Evolutionary conservation across 2,113 vertebrate genomes (phyloP).

Genomic region (Bubo scandiacus): DNA sequence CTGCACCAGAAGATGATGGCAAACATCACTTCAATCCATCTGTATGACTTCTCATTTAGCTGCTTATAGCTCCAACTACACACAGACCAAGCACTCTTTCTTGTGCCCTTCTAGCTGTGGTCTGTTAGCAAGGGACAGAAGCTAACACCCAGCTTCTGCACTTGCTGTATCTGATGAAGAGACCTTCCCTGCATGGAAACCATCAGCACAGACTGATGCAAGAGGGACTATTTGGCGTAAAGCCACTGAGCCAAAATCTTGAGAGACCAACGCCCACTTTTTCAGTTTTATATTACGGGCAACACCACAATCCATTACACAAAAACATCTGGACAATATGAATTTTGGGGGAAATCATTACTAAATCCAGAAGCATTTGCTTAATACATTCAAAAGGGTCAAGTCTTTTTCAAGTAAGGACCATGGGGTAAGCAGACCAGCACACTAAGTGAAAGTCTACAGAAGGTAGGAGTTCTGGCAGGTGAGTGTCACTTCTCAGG

Average conservation of each 20-base stretch:
- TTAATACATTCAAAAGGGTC: background rate
- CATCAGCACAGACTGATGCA: background rate
- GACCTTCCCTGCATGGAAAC: background rate
- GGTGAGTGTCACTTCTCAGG: background rate
- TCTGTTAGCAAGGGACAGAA: background rate
- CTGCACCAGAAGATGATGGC: background rate
- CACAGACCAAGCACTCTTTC: background rate
- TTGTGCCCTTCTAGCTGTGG: background rate
- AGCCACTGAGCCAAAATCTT: background rate
- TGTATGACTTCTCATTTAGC: background rate
- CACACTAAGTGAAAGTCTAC: background rate
- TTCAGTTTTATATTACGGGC: background rate
- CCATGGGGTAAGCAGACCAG: background rate
- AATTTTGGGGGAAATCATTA: background rate
- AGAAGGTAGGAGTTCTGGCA: background rate
- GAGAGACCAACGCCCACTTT: background rate
- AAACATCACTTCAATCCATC: background rate
- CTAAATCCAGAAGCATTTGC: background rate
- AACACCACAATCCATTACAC: background rate
- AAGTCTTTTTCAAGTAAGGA: background rate
- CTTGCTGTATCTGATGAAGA: background rate
- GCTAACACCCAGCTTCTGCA: background rate
- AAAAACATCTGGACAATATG: background rate
- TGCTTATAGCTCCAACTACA: background rate
- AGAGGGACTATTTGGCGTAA: background rate